phyloP scores from a whole-genome alignment of 2,113 vertebrate genomes.

The Heterochromis multidens region DNA sequence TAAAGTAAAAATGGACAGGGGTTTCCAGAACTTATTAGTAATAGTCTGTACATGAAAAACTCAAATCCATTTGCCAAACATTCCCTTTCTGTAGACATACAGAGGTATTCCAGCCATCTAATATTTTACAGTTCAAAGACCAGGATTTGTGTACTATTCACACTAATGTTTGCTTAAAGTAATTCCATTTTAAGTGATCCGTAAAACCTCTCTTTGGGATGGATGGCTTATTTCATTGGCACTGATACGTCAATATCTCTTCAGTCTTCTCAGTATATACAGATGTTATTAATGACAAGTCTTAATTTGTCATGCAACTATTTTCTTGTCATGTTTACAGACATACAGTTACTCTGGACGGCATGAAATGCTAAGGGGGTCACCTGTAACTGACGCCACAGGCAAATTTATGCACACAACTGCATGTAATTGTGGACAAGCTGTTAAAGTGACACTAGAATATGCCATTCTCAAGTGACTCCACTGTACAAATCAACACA shows the following conservation, averaged over 20 bases:
- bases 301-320: neutral
- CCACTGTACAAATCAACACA: neutral
- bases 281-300: neutral
- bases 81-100: neutral
- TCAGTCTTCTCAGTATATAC: neutral
- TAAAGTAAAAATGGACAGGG: neutral
- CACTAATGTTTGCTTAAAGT: neutral
- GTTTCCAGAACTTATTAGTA: neutral
- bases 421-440: neutral
- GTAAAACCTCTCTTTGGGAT: neutral
- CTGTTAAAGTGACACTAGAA: neutral
- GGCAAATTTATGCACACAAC: neutral
- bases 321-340: neutral
- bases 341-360: neutral
- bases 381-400: neutral
- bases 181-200: neutral
- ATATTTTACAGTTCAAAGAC: neutral
- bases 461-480: neutral
- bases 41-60: neutral
- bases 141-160: neutral
- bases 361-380: neutral
- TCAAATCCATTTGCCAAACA: neutral
- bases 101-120: neutral
- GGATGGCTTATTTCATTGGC: neutral
- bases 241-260: neutral